Base-by-base conservation (phyloP, 1,140 invertebrate species). In the Brachionus rubens region DNA sequence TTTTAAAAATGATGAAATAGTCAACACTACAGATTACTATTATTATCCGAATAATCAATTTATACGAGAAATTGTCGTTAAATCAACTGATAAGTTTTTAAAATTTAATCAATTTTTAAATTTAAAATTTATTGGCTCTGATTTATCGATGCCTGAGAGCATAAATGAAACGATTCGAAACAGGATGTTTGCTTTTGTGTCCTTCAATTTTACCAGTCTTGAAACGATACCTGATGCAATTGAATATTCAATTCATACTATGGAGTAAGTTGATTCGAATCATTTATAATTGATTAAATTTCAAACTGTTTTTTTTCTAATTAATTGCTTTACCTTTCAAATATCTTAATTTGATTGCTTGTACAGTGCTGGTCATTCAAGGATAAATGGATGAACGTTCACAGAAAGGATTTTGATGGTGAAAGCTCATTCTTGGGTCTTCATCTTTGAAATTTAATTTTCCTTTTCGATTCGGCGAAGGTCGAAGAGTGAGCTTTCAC, bases 31-130 rank as follows among this genome's bases (percentile, higher is more conserved):
- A 2, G 30, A 72, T 36, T 72, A 14, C 12, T 72, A 72, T 21
- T 72, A 50, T 16, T 30, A 72, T 54, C 68, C 68, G 10, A 54
- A 72, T 54, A 72, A 48, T 50, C 9, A 10, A 10, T 54, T 72
- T 4, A 54, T 54, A 26, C 43, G 28, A 24, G 24, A 72, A 1
- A 2, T 72, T 2, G 14, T 50, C 21, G 33, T 14, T 6, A 41
- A 72, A 40, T 54, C 68, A 16, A 19, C 46, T 14, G 24, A 41
- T 16, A 40, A 21, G 9, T 40, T 62, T 19, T 19, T 26, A 12
- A 43, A 19, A 1, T 14, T 43, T 14, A 43, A 65, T 21, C 3
- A 0, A 24, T 46, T 16, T 14, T 10, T 62, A 21, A 65, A 65
- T 1, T 28, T 65, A 26, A 65, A 65, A 24, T 26, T 43, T 65